These are phyloP conservation scores for Leptinotarsa tumamoca DNA, from an alignment of 2,888 invertebrate genomes.

Conservation along the genomic window DNA sequence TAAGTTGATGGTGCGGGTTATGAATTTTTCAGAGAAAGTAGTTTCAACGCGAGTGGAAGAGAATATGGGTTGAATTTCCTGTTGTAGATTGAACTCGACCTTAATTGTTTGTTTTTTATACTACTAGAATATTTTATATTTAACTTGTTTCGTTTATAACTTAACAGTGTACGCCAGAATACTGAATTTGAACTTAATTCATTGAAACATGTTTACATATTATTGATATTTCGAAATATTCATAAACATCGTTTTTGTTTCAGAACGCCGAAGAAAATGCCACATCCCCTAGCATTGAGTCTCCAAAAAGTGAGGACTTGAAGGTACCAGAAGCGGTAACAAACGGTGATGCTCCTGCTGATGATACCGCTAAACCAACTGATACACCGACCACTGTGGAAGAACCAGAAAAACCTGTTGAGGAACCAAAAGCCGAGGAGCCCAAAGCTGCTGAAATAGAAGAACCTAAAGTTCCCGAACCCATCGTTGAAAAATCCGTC, in stretches of 20 bases:
- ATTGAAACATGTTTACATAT: too few relatives aligned
- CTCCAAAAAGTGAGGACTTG: conserved; percentile 56
- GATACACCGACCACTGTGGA: conserved; percentile 32
- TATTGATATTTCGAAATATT: neutral
- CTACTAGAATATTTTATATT: neutral
- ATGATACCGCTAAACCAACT: conserved; percentile 34
- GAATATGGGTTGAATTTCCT: neutral
- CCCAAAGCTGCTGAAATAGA: conserved; percentile 43
- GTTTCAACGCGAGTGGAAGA: neutral
- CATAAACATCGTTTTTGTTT: conserved; percentile 45
- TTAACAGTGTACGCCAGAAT: neutral
- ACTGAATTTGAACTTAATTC: neutral
- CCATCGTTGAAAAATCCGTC: conserved; percentile 46
- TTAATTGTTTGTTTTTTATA: neutral
- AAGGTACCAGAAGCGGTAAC: conserved; percentile 45
- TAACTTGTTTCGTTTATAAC: neutral
- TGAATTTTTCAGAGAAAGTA: conserved; percentile 8
- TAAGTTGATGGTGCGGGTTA: neutral
- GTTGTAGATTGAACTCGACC: neutral
- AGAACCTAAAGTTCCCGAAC: conserved; percentile 48
- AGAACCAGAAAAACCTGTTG: conserved; percentile 34
- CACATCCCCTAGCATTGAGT: conserved; percentile 59
- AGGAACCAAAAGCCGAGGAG: conserved; percentile 38
- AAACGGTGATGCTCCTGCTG: conserved; percentile 51
- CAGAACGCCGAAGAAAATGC: conserved; percentile 62